Evolutionary conservation across 1,140 invertebrate genomes (phyloP).

Genomic region (Antheraea pernyi): DNA sequence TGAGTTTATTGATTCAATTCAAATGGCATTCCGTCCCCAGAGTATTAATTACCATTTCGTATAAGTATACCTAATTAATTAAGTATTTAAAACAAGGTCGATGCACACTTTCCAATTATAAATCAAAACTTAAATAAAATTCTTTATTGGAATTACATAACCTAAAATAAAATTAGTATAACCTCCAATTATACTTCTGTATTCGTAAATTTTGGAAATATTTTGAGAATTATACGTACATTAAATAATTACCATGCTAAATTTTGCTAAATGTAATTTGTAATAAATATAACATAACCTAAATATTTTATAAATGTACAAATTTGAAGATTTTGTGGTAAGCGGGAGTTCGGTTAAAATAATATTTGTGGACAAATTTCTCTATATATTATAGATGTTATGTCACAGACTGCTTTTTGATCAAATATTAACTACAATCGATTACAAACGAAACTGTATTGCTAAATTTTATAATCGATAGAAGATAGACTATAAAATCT

Average conservation of each 20-base stretch:
- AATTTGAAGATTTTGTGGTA: slow-evolving; percentile 7
- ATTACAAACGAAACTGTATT: neutral
- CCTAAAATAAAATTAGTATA: neutral
- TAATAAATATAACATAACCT: neutral
- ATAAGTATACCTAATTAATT: slow-evolving; percentile 14
- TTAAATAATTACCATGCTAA: neutral
- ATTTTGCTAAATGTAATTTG: neutral
- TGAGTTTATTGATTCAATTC: slow-evolving; percentile 4
- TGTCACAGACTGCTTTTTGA: neutral
- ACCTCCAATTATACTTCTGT: neutral
- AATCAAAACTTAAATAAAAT: neutral
- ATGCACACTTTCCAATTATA: neutral
- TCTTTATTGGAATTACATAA: neutral
- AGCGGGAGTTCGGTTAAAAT: neutral
- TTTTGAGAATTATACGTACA: neutral
- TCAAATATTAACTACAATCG: neutral
- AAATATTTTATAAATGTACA: neutral
- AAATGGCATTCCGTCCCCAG: slow-evolving; percentile 48
- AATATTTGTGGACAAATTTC: neutral
- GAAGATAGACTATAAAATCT: neutral
- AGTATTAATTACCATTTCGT: slow-evolving; percentile 50
- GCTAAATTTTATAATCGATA: neutral
- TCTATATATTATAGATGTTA: neutral
- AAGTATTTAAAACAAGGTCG: neutral
- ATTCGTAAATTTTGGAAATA: neutral